Base-by-base conservation (phyloP, 2,797 vertebrate genomes). In the Mormyrops attenuatus region DNA sequence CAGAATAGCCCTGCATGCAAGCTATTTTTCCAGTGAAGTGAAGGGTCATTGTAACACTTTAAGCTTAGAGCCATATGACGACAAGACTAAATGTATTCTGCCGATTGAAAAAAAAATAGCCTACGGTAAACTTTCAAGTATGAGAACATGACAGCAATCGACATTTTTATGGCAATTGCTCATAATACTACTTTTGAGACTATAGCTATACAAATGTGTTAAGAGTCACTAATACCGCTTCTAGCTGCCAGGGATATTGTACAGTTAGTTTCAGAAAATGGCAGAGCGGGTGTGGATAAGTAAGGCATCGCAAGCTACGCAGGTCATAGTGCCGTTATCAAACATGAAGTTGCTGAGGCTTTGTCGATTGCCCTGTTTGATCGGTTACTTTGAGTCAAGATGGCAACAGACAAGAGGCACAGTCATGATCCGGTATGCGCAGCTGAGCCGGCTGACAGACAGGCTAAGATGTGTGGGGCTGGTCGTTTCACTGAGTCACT, bases 401-500 rank as follows among this genome's bases (percentile, higher is more conserved):
- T 52, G 49, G 84, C 22, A 53, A 52, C 84, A 52, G 49, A 9
- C 84, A 6, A 60, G 52, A n/a, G 86, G 30, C 7, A 30, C 26
- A 50, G 49, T 50, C 84, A 30, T 0, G n/a, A 8, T 57, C 6
- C 52, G 52, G 55, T 53, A 60, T 52, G 55, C 38, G 9, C 84
- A 87, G 84, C 30, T 89, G 17, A n/a, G 17, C n/a, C 13, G 4
- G 69, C 55, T 90, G 73, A 88, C 77, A 90, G 63, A 90, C 85
- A 7, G n/a, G 84, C 63, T 22, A 15, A 63, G 86, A 80, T 90
- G 69, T 49, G 55, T 52, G 69, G 15, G 34, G 66, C 73, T 50
- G 87, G 8, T 86, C 15, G 73, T 44, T 60, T 60, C 69, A 88
- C 60, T 88, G 86, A 90, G 50, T 90, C 89, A 90, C 69, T 13